Conservation (phyloP, 2,888 invertebrate genomes). For the Sminthurides aquaticus region DNA sequence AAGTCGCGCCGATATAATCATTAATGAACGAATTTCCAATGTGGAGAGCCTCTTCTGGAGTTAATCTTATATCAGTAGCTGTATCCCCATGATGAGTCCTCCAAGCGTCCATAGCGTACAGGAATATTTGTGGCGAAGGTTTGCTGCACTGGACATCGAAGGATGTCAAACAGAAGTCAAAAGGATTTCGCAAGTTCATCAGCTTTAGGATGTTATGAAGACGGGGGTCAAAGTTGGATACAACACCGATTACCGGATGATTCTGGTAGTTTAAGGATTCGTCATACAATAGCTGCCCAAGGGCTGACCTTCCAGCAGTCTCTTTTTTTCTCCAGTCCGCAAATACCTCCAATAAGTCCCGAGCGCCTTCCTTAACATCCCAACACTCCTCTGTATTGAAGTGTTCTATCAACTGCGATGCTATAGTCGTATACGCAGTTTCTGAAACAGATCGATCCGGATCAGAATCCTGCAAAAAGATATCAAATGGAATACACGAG, state of each 20-base stretch:
- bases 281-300: background rate
- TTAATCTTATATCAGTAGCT: constrained; percentile 55
- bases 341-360: constrained; percentile 50
- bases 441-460: constrained; percentile 5
- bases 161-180: constrained; percentile 73
- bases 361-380: constrained; percentile 60
- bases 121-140: constrained; percentile 9
- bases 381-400: constrained; percentile 68
- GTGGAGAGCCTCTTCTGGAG: constrained; percentile 65
- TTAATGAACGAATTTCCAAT: constrained; percentile 68
- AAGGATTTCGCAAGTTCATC: constrained; percentile 60
- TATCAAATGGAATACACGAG: background rate
- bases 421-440: constrained; percentile 17
- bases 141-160: constrained; percentile 48
- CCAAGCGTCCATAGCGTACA: background rate
- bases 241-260: constrained; percentile 56
- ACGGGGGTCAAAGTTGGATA: constrained; percentile 84
- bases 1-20: constrained; percentile 70
- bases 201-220: constrained; percentile 61
- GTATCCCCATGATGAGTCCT: constrained; percentile 53
- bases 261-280: background rate
- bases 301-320: constrained; percentile 38
- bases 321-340: no score
- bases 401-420: constrained; percentile 48
- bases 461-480: constrained; percentile 4